Conservation (phyloP, 2,797 vertebrate genomes). For the Sebastes reedi region DNA sequence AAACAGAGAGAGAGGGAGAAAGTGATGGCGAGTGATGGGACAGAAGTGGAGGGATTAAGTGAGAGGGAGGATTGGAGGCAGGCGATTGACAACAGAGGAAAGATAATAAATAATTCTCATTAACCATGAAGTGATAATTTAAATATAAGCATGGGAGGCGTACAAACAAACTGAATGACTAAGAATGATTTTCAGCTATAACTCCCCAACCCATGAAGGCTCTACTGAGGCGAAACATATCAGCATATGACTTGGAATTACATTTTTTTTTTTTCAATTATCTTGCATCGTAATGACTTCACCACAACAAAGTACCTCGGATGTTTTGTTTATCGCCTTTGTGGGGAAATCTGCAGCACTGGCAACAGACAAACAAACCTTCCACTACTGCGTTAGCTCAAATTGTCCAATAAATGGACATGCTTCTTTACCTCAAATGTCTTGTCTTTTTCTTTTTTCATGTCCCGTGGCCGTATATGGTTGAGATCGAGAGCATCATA, state of each 20-base stretch:
- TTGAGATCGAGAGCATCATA: not conserved
- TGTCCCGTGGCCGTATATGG: conserved; percentile 6
- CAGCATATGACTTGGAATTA: not conserved
- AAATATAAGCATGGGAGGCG: conserved; percentile 13
- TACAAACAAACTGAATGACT: conserved; percentile 6
- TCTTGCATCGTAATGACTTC: conserved; percentile 5
- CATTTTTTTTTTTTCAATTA: not conserved
- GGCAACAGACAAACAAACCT: not conserved
- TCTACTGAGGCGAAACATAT: not conserved
- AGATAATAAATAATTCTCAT: conserved; percentile 38
- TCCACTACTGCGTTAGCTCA: not conserved
- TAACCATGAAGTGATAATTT: conserved; percentile 26
- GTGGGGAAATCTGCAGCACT: not conserved
- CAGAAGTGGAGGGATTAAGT: conserved; percentile 38
- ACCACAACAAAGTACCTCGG: not conserved
- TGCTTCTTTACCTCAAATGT: not conserved
- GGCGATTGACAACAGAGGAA: conserved; percentile 23
- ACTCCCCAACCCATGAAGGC: not conserved
- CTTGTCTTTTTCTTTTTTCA: not conserved
- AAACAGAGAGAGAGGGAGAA: conserved; percentile 14
- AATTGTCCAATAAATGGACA: not conserved
- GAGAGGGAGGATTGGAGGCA: conserved; percentile 12
- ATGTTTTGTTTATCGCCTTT: conserved; percentile 3
- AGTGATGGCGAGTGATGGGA: conserved; percentile 23
- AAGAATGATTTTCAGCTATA: conserved; percentile 11